phyloP scores from a whole-genome alignment of 1,140 invertebrate genomes.

The Fopius arisanus region DNA sequence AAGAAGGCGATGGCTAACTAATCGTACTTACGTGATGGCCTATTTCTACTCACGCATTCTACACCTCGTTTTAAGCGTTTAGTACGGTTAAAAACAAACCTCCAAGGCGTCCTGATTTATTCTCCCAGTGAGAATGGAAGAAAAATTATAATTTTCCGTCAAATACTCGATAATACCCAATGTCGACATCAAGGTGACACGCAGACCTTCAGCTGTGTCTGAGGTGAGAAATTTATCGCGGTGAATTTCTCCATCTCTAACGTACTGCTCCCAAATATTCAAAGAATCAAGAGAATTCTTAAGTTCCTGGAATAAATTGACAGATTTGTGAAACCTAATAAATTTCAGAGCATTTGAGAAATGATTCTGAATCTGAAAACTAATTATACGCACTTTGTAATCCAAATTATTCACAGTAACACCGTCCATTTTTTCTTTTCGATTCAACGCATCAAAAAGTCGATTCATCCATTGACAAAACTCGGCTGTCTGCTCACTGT shows the following conservation, averaged over 20 bases:
- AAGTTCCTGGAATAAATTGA: neutral
- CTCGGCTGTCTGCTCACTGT: neutral
- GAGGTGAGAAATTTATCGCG: neutral
- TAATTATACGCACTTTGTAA: neutral
- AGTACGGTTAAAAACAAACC: neutral
- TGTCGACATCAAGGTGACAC: neutral
- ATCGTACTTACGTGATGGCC: neutral
- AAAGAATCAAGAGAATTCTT: neutral
- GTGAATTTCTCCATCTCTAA: neutral
- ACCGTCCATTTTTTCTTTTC: conserved; percentile 2
- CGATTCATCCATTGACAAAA: conserved; percentile 19
- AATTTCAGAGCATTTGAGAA: no score
- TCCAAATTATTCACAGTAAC: neutral
- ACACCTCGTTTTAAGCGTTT: neutral
- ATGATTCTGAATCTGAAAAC: no score
- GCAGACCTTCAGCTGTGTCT: neutral
- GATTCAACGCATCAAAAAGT: conserved; percentile 21
- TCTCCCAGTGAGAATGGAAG: neutral
- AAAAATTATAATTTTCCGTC: neutral
- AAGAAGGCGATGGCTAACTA: neutral
- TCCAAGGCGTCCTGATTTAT: neutral
- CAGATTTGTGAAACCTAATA: neutral
- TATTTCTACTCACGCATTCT: neutral
- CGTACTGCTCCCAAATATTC: neutral
- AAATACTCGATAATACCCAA: neutral